Percentiles rank a stretch among this genome's conserved stretches.
phyloP scores from a whole-genome alignment of 2,888 invertebrate genomes.

The Clusia tigrina region DNA sequence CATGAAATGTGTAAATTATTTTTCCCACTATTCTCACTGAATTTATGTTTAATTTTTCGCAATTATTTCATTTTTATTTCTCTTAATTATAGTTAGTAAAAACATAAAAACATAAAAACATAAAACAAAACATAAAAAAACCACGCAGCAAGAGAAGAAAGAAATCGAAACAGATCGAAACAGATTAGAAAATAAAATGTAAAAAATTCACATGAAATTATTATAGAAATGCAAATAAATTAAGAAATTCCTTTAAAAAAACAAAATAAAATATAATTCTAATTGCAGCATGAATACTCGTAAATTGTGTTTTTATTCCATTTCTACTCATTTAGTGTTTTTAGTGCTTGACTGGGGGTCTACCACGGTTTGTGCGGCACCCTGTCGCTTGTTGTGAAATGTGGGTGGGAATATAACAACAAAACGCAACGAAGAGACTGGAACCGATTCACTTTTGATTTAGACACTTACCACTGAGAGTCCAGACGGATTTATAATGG shows the following conservation, averaged over 20 bases:
- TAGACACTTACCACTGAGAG: no score
- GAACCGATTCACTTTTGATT: no score
- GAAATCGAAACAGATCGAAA: neutral
- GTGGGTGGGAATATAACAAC: no score
- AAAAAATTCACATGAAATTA: neutral
- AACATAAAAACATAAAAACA: neutral
- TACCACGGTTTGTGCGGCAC: no score
- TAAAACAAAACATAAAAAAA: neutral
- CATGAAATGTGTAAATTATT: slow-evolving; percentile 8
- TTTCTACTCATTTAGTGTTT: no score
- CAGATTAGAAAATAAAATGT: no score
- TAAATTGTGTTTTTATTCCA: neutral
- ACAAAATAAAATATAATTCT: slow-evolving; percentile 44
- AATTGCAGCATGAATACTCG: slow-evolving; percentile 48
- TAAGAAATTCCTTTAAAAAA: slow-evolving; percentile 37
- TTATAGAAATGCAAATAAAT: neutral
- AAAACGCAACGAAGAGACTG: no score
- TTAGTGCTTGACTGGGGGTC: no score
- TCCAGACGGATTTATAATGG: no score
- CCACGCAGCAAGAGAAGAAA: no score
- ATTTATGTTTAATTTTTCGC: neutral
- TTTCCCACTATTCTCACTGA: neutral
- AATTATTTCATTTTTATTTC: neutral
- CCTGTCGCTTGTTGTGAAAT: no score
- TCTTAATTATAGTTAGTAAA: slow-evolving; percentile 3